phyloP scores from a whole-genome alignment of 1,140 invertebrate species.

The Dreissena rostriformis region DNA sequence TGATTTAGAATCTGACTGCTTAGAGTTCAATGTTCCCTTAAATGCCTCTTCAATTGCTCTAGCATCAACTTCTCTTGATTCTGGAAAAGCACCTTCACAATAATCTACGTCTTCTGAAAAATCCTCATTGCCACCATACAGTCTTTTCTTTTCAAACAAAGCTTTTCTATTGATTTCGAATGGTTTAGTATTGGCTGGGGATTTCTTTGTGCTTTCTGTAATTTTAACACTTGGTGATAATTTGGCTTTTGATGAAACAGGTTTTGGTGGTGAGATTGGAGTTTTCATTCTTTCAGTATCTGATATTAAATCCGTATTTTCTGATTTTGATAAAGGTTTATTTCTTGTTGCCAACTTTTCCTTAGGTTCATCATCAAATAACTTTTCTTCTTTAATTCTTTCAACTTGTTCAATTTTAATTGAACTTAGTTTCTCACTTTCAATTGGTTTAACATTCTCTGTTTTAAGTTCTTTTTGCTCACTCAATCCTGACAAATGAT shows the following conservation, averaged over 20 bases:
- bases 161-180: slow-evolving; percentile 46
- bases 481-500: too few species aligned
- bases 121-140: slow-evolving; percentile 47
- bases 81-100: slow-evolving; percentile 45
- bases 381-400: not conserved
- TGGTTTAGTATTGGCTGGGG: slow-evolving; percentile 13
- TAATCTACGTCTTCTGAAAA: slow-evolving; percentile 45
- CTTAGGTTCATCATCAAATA: not conserved
- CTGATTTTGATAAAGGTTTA: too few species aligned
- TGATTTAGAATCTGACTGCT: not conserved
- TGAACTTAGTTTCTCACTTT: too few species aligned
- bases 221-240: slow-evolving; percentile 34
- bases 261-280: too few species aligned
- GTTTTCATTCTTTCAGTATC: not conserved
- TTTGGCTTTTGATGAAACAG: not conserved
- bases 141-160: slow-evolving; percentile 33
- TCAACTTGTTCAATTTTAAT: not conserved
- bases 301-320: not conserved
- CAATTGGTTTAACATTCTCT: too few species aligned
- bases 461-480: too few species aligned
- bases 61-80: slow-evolving; percentile 38
- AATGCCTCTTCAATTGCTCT: slow-evolving; percentile 51
- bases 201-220: slow-evolving; percentile 39
- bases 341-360: too few species aligned
- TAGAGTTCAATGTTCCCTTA: slow-evolving; percentile 11